A percentile compares a stretch with the other conserved stretches of the same genome.
phyloP scores from a whole-genome alignment of 2,113 vertebrate genomes.

The Bufo bufo region DNA sequence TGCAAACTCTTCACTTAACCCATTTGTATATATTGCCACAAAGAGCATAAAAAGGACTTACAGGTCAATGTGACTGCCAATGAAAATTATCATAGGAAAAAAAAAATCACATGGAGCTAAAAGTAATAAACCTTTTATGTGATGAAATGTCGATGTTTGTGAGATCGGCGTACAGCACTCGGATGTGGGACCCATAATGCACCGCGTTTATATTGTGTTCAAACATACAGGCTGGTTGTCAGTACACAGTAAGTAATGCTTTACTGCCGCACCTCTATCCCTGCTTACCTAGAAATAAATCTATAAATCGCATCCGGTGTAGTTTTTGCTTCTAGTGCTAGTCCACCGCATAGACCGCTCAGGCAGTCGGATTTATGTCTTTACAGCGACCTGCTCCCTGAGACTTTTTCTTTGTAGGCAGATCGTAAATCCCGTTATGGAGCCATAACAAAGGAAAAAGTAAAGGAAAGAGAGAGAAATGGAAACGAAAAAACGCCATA shows the following conservation, averaged over 20 bases:
- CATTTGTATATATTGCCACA: neutral
- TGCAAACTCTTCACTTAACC: neutral
- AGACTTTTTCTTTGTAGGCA: conserved; percentile 41
- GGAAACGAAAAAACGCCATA: neutral
- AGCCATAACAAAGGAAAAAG: conserved; percentile 1
- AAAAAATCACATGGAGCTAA: neutral
- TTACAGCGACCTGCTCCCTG: conserved; percentile 34
- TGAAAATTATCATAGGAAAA: neutral
- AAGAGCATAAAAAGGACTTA: neutral
- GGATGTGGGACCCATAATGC: neutral
- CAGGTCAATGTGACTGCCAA: neutral
- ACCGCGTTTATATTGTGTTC: neutral
- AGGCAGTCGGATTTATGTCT: conserved; percentile 40
- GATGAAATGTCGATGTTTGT: neutral
- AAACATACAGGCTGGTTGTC: neutral
- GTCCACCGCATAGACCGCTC: conserved; percentile 18
- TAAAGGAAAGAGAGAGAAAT: neutral
- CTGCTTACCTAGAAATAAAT: conserved; percentile 23
- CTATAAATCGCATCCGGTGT: conserved; percentile 20
- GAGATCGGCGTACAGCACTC: neutral
- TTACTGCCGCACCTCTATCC: conserved; percentile 14
- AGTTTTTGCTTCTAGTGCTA: conserved; percentile 29
- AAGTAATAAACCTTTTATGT: neutral
- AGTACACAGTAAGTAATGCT: conserved; percentile 23
- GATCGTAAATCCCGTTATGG: conserved; percentile 39